phyloP scores from a whole-genome alignment of 2,113 vertebrate genomes.

The Tragelaphus strepsiceros region DNA sequence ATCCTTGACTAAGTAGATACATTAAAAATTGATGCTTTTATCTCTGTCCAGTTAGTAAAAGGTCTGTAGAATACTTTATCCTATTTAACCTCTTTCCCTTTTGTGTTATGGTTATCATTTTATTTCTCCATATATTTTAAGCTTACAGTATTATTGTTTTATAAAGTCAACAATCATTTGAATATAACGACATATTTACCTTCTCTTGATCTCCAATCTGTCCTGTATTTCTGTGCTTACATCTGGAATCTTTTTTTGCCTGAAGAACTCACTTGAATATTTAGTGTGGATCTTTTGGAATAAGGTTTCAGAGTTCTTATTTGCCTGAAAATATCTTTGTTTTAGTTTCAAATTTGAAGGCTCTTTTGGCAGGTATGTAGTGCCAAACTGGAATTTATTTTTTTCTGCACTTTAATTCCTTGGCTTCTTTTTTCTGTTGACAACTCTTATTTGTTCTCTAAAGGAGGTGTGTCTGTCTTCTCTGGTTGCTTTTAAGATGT shows the following conservation, averaged over 20 bases:
- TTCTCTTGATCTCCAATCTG: not conserved
- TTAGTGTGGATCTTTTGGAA: not conserved
- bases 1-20: not conserved
- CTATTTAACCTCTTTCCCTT: not conserved
- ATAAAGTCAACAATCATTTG: not conserved
- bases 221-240: not conserved
- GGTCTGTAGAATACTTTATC: not conserved
- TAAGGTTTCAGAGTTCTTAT: not conserved
- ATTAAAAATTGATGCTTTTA: not conserved
- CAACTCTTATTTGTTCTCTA: not conserved
- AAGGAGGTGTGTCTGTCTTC: not conserved
- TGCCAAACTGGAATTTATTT: not conserved
- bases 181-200: not conserved
- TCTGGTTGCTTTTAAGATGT: slow-evolving; percentile 10
- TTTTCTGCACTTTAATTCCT: not conserved
- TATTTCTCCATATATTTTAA: slow-evolving; percentile 8
- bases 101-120: not conserved
- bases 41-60: not conserved
- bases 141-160: not conserved
- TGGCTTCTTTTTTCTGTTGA: not conserved
- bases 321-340: not conserved
- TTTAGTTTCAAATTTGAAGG: slow-evolving; percentile 21
- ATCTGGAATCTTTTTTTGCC: not conserved
- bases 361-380: not conserved
- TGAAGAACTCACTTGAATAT: not conserved